phyloP scores from a whole-genome alignment of 2,888 invertebrate genomes.

The Bruchidius siliquastri region DNA sequence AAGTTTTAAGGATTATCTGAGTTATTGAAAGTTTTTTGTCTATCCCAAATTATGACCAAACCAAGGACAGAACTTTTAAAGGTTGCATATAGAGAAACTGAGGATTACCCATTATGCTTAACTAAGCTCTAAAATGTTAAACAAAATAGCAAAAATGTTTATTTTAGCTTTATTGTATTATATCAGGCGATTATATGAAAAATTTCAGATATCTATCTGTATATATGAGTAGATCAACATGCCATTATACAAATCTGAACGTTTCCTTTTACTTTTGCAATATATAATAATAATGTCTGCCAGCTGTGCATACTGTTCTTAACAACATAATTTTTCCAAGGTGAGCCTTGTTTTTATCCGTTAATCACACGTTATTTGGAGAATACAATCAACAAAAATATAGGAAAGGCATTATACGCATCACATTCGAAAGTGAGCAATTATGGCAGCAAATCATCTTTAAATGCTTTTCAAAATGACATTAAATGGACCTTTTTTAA shows the following conservation, averaged over 20 bases:
- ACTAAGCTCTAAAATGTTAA: too few species aligned
- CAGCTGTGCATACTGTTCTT: neutral
- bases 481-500: neutral
- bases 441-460: neutral
- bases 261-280: neutral
- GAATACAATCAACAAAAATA: neutral
- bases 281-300: neutral
- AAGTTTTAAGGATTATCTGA: too few species aligned
- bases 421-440: neutral
- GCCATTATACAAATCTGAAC: neutral
- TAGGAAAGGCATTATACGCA: neutral
- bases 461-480: neutral
- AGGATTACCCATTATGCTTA: too few species aligned
- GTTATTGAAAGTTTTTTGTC: too few species aligned
- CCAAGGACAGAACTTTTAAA: too few species aligned
- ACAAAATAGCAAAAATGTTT: too few species aligned
- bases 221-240: too few species aligned
- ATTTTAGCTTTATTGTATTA: too few species aligned
- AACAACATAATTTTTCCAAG: neutral
- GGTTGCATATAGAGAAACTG: too few species aligned
- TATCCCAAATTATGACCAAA: too few species aligned
- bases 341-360: neutral
- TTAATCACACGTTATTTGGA: neutral
- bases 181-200: too few species aligned
- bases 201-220: too few species aligned